Evolutionary conservation across 2,797 vertebrate genomes (phyloP), one percentile per base, ranked within the genome.

Genomic region (Thunnus albacares): DNA sequence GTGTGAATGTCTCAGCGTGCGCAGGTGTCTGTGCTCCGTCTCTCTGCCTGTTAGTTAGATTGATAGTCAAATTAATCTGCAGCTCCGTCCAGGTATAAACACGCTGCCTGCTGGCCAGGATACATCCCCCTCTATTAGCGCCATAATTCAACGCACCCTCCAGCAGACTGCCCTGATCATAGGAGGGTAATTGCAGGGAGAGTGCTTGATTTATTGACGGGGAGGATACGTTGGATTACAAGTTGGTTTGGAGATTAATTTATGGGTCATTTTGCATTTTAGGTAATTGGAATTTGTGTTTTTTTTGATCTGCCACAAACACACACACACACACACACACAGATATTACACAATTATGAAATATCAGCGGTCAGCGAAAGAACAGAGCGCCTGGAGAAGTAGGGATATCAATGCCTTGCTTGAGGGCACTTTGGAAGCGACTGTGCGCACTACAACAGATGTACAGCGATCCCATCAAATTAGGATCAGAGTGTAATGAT

Each of bases 1-100:
- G 30, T 47, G 45, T 59, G 57, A 56, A 47, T 24, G 47, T 28
- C 53, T 77, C 70, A 76, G 82, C 68, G 35, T 74, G 70, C 22
- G 6, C 72, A 49, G 61, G 76, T 59, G 62, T 57, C 63, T 3
- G 7, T 13, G 0, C 79, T 62, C 52, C 64, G 63, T 77, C 84
- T 77, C 55, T 43, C 81, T 56, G 72, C 84, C 87, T 84, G 86
- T 85, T 88, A 84, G 81, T 86, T 89, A 88, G 91, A 93, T 93
- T 92, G 92, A 93, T 93, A 85, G 86, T 90, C 84, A 90, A 88
- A 94, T 93, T 87, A 92, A 92, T 92, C 83, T 81, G 79, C 84
- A 55, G 88, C 87, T 88, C 84, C 45, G 38, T 93, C 86, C 90
- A 93, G 90, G 89, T 93, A 91, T 86, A 88, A 92, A 92, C 91